Evolutionary conservation across 1,140 invertebrate genomes (phyloP).

Genomic region (Triops cancriformis): DNA sequence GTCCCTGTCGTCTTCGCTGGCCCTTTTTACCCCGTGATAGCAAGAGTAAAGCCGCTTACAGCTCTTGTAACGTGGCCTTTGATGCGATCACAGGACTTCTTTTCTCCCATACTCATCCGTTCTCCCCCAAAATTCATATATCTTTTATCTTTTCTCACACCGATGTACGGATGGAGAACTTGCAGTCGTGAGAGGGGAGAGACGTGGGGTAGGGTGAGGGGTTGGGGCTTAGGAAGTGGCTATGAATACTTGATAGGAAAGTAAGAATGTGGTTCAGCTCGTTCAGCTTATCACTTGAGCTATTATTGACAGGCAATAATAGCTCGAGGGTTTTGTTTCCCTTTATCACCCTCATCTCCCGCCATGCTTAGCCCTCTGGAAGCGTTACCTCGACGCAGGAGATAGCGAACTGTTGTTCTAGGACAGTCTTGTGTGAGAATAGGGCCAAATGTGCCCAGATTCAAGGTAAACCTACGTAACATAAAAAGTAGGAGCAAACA

Average conservation of each 20-base stretch:
- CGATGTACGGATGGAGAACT: neutral
- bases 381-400: neutral
- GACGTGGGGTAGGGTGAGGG: neutral
- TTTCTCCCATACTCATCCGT: neutral
- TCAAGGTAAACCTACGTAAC: too few relatives aligned
- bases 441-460: too few relatives aligned
- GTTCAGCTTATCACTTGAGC: slow-evolving; percentile 5
- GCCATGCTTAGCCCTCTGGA: neutral
- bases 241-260: neutral
- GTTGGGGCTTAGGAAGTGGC: too few relatives aligned
- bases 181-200: neutral
- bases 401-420: neutral
- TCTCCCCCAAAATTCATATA: neutral
- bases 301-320: slow-evolving; percentile 7
- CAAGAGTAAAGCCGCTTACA: neutral
- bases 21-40: neutral
- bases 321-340: neutral
- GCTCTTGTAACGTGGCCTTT: neutral
- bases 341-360: neutral
- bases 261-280: neutral
- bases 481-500: too few relatives aligned
- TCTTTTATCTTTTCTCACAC: neutral
- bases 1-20: neutral
- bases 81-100: neutral
- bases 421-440: neutral